phyloP scores from a whole-genome alignment of 2,888 invertebrate genomes.

The Podabrus alpinus region DNA sequence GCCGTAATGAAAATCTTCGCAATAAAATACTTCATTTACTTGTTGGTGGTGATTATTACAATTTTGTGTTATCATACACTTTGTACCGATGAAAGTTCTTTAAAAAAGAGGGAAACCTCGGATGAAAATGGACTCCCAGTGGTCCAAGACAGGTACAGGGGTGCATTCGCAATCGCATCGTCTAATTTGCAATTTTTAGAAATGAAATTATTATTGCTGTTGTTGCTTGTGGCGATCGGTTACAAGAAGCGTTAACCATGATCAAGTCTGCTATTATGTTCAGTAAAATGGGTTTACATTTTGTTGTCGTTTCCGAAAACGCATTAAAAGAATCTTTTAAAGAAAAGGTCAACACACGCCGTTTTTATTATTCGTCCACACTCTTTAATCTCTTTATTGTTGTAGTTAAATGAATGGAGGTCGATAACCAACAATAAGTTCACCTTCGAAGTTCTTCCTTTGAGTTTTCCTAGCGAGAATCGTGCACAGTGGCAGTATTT shows the following conservation, averaged over 20 bases:
- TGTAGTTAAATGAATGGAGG: slow-evolving; percentile 74
- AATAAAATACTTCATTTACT: too few relatives aligned
- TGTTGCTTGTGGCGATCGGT: slow-evolving; percentile 85
- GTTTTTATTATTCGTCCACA: too few relatives aligned
- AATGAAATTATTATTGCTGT: slow-evolving; percentile 70
- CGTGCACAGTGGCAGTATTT: slow-evolving; percentile 82
- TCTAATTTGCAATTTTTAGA: too few relatives aligned
- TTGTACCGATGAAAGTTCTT: too few relatives aligned
- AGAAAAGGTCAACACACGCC: slow-evolving; percentile 60
- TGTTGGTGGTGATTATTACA: too few relatives aligned
- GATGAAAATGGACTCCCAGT: too few relatives aligned
- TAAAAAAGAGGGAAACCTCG: too few relatives aligned
- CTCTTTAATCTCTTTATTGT: too few relatives aligned
- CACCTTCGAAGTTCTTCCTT: slow-evolving; percentile 72
- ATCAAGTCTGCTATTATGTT: slow-evolving; percentile 88
- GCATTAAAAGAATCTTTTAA: slow-evolving; percentile 68
- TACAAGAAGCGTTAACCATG: slow-evolving; percentile 83
- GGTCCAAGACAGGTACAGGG: too few relatives aligned
- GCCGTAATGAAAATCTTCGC: too few relatives aligned
- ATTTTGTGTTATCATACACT: too few relatives aligned
- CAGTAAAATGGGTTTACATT: slow-evolving; percentile 66
- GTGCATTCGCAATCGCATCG: too few relatives aligned
- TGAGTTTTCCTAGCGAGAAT: slow-evolving; percentile 78
- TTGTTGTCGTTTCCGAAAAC: slow-evolving; percentile 82
- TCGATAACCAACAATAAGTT: slow-evolving; percentile 66